Conservation (phyloP, 2,797 vertebrate genomes). For the Xenentodon cancila region DNA sequence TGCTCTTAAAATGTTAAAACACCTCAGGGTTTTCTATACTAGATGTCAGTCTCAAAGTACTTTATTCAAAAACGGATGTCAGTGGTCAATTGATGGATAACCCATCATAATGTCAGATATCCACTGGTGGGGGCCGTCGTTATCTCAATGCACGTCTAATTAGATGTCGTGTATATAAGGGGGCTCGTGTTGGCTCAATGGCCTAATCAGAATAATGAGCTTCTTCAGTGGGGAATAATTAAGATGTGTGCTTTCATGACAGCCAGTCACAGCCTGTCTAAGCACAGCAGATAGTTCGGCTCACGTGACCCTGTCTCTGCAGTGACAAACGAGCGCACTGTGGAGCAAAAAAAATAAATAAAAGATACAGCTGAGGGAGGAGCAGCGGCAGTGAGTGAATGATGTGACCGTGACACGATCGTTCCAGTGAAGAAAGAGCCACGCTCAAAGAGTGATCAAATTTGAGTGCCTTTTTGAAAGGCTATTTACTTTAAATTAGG, state of each 20-base stretch:
- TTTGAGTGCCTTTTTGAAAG: too few species aligned
- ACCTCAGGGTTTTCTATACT: conserved; percentile 16
- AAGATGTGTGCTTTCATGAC: conserved; percentile 62
- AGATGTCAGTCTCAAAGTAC: conserved; percentile 43
- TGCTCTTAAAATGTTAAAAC: neutral
- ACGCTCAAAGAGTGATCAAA: neutral
- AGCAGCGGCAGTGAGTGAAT: conserved; percentile 3
- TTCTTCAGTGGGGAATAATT: conserved; percentile 76
- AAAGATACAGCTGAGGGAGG: conserved; percentile 26
- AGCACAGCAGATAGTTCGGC: conserved; percentile 54
- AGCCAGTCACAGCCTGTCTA: conserved; percentile 55
- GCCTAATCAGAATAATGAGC: conserved; percentile 78
- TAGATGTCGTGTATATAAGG: conserved; percentile 72
- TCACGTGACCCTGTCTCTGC: conserved; percentile 37
- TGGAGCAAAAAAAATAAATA: conserved; percentile 31
- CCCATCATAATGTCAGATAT: conserved; percentile 56
- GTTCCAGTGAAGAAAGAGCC: conserved; percentile 13
- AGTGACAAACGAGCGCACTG: conserved; percentile 41
- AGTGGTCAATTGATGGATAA: conserved; percentile 49
- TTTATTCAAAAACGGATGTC: conserved; percentile 43
- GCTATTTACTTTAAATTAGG: too few species aligned
- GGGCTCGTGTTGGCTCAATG: conserved; percentile 67
- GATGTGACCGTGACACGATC: conserved; percentile 59
- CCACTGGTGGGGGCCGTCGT: conserved; percentile 54
- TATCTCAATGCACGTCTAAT: conserved; percentile 74